Evolutionary conservation across 1,140 invertebrate species (phyloP), one percentile per base, ranked within the genome.

Genomic region (Neomicropteryx cornuta): DNA sequence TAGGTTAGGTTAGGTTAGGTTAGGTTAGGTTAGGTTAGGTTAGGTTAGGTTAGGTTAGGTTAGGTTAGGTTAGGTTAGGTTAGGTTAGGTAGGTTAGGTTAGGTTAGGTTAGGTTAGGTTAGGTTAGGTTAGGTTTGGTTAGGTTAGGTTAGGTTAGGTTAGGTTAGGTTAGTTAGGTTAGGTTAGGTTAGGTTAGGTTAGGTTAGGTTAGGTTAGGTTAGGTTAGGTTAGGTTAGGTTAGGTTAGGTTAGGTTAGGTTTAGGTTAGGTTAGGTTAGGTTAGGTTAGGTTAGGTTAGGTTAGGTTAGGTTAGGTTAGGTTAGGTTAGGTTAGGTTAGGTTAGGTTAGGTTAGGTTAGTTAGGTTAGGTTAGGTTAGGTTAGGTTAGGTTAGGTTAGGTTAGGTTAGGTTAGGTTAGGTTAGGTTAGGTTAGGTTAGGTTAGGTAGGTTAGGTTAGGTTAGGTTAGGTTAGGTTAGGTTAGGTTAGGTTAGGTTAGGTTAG

Each of bases 21-120:
- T 59, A 57, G 57, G 55, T 64, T 55, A 55, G 55, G 58, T 60
- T 62, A 44, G 44, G 45, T 55, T 50, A 38, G 52, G 41, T 45
- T 44, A 38, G 41, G 41, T 45, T 45, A 21, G 41, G 34, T 35
- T 45, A 18, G 23, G 43, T 33, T 43, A 14, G 29, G 40, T 33
- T 44, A 22, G 21, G 43, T 39, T 41, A n/a, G 34, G 31, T 24
- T 43, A 10, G 22, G 38, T 44, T 44, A 39, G 41, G 39, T 53
- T 30, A 38, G 44, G 43, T 45, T 45, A 38, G 33, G 39, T 41
- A 38, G 22, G 41, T 34, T 45, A 43, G 30, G 35, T 38, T 43
- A 45, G 27, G 39, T 38, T 40, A 48, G 43, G 46, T 38, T 53
- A 48, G 39, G 50, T 50, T 46, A 36, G 36, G 45, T 49, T 51